Base-by-base conservation (phyloP, 2,113 vertebrate genomes). In the Drymodes brunneopygia region DNA sequence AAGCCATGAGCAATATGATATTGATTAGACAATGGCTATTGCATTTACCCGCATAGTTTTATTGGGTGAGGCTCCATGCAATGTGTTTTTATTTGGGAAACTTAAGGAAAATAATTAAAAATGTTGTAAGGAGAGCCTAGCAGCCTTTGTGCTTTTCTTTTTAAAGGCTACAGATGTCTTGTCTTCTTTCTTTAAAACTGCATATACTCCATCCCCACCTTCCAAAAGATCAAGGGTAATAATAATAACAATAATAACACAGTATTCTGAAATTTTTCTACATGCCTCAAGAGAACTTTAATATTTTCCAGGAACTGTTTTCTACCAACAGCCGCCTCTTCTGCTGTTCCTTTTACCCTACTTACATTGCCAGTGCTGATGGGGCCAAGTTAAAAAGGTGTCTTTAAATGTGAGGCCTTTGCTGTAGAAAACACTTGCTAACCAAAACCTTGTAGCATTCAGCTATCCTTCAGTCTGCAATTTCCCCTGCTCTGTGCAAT, bases 21-120 rank as follows among this genome's bases (percentile, higher is more conserved):
- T 98, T 97, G 98, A 98, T 98, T 96, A 97, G 97, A 88, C 56
- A 71, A 95, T 47, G 73, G 90, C 87, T 97, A 98, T 98, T 98
- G 97, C 97, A 94, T 97, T 97, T 96, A 93, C 91, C 18, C 42
- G 71, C 92, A 73, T 91, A 24, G 29, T 96, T 97, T 97, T 96
- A 97, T 96, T 95, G 96, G 97, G 97, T 94, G 97, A 97, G 96
- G 94, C 95, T 88, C 89, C 80, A 81, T 70, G 88, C 77, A 90
- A 96, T 91, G 94, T 57, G 36, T 79, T 85, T 96, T 95, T 96
- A 95, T 97, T 89, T 94, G 62, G 35, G 82, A 90, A 94, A 95
- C 48, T 53, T 94, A 90, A 93, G 94, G 92, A 95, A 95, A 93
- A 93, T 70, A 94, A 88, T 97, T 96, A 90, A 91, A 97, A 95